phyloP scores from a whole-genome alignment of 2,888 invertebrate species.

The Philereme transversata region DNA sequence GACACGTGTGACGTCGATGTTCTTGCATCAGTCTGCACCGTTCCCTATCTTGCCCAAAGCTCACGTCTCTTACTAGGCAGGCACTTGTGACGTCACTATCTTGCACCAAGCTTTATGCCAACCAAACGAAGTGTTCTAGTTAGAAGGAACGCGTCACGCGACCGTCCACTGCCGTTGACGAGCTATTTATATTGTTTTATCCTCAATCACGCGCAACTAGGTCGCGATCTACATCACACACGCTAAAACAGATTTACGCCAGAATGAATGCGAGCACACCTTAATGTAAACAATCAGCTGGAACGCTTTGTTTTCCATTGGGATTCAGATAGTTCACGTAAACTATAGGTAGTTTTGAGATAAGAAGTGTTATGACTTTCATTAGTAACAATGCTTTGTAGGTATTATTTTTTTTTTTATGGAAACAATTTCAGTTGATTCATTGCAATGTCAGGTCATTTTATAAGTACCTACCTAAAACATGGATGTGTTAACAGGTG shows the following conservation, averaged over 20 bases:
- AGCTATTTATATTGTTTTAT: slow-evolving; percentile 83
- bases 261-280: slow-evolving; percentile 52
- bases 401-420: neutral
- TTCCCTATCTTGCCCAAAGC: neutral
- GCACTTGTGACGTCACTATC: slow-evolving; percentile 14
- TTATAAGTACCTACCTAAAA: neutral
- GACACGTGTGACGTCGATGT: slow-evolving; percentile 6
- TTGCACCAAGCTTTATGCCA: slow-evolving; percentile 30
- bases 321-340: slow-evolving; percentile 35
- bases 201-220: slow-evolving; percentile 81
- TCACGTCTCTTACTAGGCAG: slow-evolving; percentile 10
- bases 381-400: neutral
- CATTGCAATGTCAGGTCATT: neutral
- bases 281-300: slow-evolving; percentile 56
- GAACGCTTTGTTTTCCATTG: slow-evolving; percentile 39
- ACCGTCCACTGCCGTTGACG: slow-evolving; percentile 71
- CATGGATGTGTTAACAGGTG: slow-evolving; percentile 5
- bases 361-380: neutral
- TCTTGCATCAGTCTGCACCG: slow-evolving; percentile 5
- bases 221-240: slow-evolving; percentile 78
- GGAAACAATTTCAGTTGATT: neutral
- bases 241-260: slow-evolving; percentile 64
- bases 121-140: slow-evolving; percentile 46
- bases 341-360: neutral
- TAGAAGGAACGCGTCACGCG: slow-evolving; percentile 43